A percentile compares a stretch with the other conserved stretches of the same genome.
Evolutionary conservation across 2,888 invertebrate species (phyloP).

Genomic region (Ichneumoninae sp.): DNA sequence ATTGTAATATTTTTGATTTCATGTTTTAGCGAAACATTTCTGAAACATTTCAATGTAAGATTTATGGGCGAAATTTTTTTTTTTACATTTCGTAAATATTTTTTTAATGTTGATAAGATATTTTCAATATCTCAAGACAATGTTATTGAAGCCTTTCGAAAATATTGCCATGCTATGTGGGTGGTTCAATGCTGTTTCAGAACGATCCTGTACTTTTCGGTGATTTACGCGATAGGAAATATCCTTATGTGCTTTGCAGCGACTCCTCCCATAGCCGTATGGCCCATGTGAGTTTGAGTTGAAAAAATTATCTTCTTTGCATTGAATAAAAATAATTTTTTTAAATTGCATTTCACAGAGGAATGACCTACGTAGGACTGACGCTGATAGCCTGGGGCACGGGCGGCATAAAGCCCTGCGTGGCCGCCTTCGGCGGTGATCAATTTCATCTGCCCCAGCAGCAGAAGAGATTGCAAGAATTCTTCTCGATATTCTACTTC

Average conservation of each 20-base stretch:
- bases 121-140: too few species aligned
- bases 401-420: slow-evolving; percentile 95
- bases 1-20: too few species aligned
- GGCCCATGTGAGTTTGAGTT: slow-evolving; percentile 85
- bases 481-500: slow-evolving; percentile 94
- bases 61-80: too few species aligned
- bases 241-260: slow-evolving; percentile 88
- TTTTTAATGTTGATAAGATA: too few species aligned
- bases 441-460: slow-evolving; percentile 91
- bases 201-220: slow-evolving; percentile 91
- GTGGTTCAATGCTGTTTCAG: slow-evolving; percentile 63
- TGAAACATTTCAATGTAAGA: too few species aligned
- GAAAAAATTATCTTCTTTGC: not conserved
- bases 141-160: too few species aligned
- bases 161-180: too few species aligned
- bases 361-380: slow-evolving; percentile 86
- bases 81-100: too few species aligned
- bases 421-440: slow-evolving; percentile 94
- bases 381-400: slow-evolving; percentile 90
- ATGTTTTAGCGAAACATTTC: too few species aligned
- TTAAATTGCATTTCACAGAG: slow-evolving; percentile 78
- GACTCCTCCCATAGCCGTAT: slow-evolving; percentile 86
- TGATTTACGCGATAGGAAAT: slow-evolving; percentile 90
- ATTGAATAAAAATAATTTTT: not conserved
- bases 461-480: slow-evolving; percentile 88